Evolutionary conservation across 2,888 invertebrate genomes (phyloP).

Genomic region (Coelopa pilipes): DNA sequence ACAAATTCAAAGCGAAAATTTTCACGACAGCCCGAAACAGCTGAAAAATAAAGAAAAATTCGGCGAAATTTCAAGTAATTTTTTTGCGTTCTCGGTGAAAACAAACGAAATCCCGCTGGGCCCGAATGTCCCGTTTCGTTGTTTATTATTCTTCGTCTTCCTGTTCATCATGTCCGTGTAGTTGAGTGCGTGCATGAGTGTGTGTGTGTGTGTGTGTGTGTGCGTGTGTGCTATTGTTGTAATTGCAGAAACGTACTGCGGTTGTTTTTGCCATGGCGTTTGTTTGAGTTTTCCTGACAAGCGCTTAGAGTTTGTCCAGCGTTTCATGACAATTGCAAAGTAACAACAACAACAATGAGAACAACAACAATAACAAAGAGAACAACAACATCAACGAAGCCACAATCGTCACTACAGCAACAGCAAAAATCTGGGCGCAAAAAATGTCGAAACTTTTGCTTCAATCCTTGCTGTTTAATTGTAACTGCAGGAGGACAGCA

Average conservation of each 20-base stretch:
- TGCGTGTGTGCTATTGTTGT: constrained; percentile 15
- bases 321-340: constrained; percentile 46
- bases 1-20: neutral
- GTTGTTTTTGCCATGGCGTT: constrained; percentile 30
- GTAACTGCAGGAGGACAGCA: constrained; percentile 48
- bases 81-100: constrained; percentile 16
- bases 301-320: constrained; percentile 45
- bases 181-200: no score
- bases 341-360: constrained; percentile 26
- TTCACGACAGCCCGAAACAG: neutral
- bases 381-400: constrained; percentile 7
- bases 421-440: constrained; percentile 19
- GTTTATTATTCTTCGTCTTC: constrained; percentile 37
- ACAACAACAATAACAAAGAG: constrained; percentile 12
- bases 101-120: constrained; percentile 44
- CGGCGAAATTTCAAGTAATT: neutral
- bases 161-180: no score
- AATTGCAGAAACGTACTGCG: constrained; percentile 1
- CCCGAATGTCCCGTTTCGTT: constrained; percentile 45
- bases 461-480: constrained; percentile 46
- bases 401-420: constrained; percentile 7
- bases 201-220: no score
- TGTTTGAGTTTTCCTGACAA: constrained; percentile 38
- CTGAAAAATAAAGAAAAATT: no score
- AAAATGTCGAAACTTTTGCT: constrained; percentile 40